Base-by-base conservation (phyloP, 2,888 invertebrate species). In the Drosophila imparisetae region DNA sequence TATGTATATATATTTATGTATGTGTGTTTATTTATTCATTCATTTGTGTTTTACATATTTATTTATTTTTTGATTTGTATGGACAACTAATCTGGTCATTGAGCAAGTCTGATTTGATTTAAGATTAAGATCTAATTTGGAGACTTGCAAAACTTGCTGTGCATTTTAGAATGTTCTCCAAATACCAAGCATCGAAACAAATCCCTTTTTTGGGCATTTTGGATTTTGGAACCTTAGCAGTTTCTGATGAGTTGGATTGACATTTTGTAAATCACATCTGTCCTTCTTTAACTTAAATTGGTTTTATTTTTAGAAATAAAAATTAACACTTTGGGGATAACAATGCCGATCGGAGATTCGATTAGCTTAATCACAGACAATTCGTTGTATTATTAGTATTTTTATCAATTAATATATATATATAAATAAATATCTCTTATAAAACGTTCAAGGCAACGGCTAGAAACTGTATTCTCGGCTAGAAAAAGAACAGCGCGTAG, bases 381-480 rank as follows among this genome's bases (percentile, higher is more conserved):
- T 7, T 21, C 4, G 4, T 45, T 45, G 15, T 45, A 24, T 21
- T 45, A 45, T 24, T 45, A 24, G 21, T 45, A 24, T 45, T 24
- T 24, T 45, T 45, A 45, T 45, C 45, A 45, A 21, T 24, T 45
- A 21, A 21, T 21, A 8, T 7, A 45, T 15, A 42, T 42, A 42
- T 21, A 21, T 42, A 21, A 21, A 42, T 42, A 4, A 29, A 13
- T 40, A 40, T 30, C 4, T 18, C 6, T n/a, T 15, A 8, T 34
- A 13, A 11, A 30, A 32, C 1, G 13, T 36, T 68, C 15, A 27
- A 75, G 69, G 52, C 38, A 27, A 71, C 74, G 71, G 72, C 75
- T 45, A 64, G 59, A 80, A 71, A 75, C 70, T 82, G 72, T 49
- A 63, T 62, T 65, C 50, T 7, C 55, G 30, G 40, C 42, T 42